Percentiles rank a stretch among this genome's conserved stretches.
These are phyloP conservation scores for Pagetopsis macropterus DNA, from an alignment of 2,797 vertebrate species.

Conservation along the genomic window DNA sequence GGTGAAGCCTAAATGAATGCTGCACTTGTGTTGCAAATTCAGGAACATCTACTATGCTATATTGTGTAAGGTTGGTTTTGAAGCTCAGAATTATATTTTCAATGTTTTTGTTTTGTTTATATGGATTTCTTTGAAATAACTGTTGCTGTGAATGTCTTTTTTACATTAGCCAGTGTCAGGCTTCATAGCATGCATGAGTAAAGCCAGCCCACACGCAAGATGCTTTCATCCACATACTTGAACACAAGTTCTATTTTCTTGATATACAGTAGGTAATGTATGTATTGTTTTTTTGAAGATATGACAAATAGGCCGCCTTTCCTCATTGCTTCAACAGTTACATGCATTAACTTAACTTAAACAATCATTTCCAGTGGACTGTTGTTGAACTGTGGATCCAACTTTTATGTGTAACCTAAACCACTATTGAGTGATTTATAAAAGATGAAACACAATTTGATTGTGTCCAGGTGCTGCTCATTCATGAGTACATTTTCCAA, in stretches of 20 bases:
- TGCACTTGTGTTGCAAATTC: slow-evolving; percentile 7
- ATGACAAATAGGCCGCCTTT: background rate
- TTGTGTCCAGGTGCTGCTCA: background rate
- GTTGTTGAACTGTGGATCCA: background rate
- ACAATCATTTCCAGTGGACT: background rate
- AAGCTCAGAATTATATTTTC: background rate
- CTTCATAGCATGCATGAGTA: slow-evolving; percentile 23
- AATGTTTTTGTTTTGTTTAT: background rate
- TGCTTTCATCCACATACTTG: slow-evolving; percentile 25
- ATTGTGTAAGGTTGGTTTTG: background rate
- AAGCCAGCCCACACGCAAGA: background rate
- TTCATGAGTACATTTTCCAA: slow-evolving; percentile 9
- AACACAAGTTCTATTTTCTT: slow-evolving; percentile 25
- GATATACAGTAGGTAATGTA: background rate
- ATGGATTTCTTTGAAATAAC: slow-evolving; percentile 6
- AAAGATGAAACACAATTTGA: slow-evolving; percentile 6
- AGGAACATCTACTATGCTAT: slow-evolving; percentile 6
- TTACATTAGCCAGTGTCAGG: background rate
- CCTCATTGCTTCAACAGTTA: background rate
- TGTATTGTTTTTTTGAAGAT: background rate
- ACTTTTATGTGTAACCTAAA: background rate
- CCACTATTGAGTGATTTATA: background rate
- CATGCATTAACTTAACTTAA: background rate
- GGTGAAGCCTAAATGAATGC: slow-evolving; percentile 8
- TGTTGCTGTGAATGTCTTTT: slow-evolving; percentile 9